A percentile compares a stretch with the other conserved stretches of the same genome.
These are phyloP conservation scores for Sussaba pulchella DNA, from an alignment of 2,888 invertebrate species.

Conservation along the genomic window DNA sequence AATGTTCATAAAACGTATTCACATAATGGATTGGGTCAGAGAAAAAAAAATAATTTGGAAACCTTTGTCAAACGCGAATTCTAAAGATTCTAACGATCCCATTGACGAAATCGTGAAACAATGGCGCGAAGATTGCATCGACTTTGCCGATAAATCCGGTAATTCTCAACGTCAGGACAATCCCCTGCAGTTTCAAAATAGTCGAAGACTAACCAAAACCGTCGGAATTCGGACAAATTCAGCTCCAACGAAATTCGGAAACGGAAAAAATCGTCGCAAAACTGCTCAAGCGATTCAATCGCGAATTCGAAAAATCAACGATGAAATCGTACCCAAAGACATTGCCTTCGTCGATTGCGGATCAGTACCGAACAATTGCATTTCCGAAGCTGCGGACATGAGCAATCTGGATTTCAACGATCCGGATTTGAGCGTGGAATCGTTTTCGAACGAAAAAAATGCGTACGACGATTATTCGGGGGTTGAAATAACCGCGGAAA, in stretches of 20 bases:
- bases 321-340: slow-evolving; percentile 71
- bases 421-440: not conserved
- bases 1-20: slow-evolving; percentile 75
- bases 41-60: slow-evolving; percentile 75
- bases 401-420: too few relatives aligned
- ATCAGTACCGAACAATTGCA: slow-evolving; percentile 59
- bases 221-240: slow-evolving; percentile 1
- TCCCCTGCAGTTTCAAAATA: slow-evolving; percentile 26
- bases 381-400: slow-evolving; percentile 1
- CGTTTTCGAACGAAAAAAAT: not conserved
- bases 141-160: slow-evolving; percentile 13
- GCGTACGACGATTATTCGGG: not conserved
- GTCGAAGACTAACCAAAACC: slow-evolving; percentile 3
- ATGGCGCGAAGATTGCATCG: slow-evolving; percentile 63
- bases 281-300: not conserved
- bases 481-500: not conserved
- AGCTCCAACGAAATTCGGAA: not conserved
- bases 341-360: slow-evolving; percentile 80
- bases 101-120: slow-evolving; percentile 66
- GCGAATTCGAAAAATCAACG: slow-evolving; percentile 63
- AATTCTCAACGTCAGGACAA: slow-evolving; percentile 29
- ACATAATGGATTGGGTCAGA: slow-evolving; percentile 80
- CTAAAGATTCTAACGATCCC: slow-evolving; percentile 59
- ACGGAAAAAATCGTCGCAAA: not conserved
- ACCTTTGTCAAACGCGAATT: slow-evolving; percentile 25